Base-by-base conservation (phyloP, 2,797 vertebrate species). In the Crenichthys baileyi region DNA sequence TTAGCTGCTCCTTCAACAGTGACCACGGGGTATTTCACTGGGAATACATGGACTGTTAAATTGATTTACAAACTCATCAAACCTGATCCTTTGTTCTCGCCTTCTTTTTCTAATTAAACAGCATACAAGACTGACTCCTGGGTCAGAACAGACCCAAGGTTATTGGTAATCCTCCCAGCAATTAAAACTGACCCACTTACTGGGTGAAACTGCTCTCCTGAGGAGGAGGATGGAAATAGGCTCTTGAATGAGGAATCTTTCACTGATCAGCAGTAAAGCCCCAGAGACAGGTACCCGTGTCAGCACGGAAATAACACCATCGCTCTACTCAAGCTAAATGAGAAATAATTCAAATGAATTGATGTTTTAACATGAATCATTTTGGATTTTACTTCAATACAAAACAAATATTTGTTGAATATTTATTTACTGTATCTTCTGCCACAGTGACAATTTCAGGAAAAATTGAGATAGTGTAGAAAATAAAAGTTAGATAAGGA, bases 111-210 rank as follows among this genome's bases (percentile, higher is more conserved):
- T 36, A 41, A 26, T 73, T 18, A 78, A 72, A 29, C 24, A 24
- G 29, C n/a, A 39, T 6, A 72, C 48, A 22, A 73, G 70, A 44
- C 60, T 15, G 63, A 80, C 73, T 77, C 83, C 18, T 74, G 68
- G 76, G 74, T 85, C 71, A 78, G 72, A 56, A 77, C 26, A 77
- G 55, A 81, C 39, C 55, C 78, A 75, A 74, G 5, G 70, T 88
- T 80, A 86, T 75, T 73, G 73, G 85, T 79, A 83, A 89, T 46
- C 41, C 63, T 56, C 44, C 24, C 18, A 67, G 83, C 83, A 85
- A 89, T 88, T 74, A 83, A 44, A 63, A 26, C 72, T 83, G 85
- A 88, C 87, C 88, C 72, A 82, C 60, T 85, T 84, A 70, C 50
- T 18, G 24, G 55, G 67, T 78, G 67, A 78, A 82, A 24, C 78